A percentile compares a stretch with the other conserved stretches of the same genome.
Conservation (phyloP, 2,797 vertebrate species). For the Sparus aurata region DNA sequence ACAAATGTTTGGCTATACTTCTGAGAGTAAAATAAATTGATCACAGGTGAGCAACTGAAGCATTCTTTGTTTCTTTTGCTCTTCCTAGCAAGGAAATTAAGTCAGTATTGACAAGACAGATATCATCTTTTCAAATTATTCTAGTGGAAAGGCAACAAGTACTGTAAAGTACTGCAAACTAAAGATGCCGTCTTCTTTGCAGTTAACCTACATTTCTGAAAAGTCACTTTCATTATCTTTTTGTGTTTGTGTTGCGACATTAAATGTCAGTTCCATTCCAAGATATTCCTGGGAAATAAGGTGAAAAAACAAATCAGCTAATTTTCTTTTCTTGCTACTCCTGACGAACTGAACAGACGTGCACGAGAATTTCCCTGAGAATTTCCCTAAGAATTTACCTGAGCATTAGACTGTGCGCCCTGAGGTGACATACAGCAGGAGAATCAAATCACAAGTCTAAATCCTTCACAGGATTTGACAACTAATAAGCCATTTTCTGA, state of each 20-base stretch:
- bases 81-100: neutral
- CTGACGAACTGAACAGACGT: constrained; percentile 8
- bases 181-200: neutral
- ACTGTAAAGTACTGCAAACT: neutral
- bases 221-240: neutral
- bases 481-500: neutral
- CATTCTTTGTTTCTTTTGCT: neutral
- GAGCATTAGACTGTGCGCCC: neutral
- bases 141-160: neutral
- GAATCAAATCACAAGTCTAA: neutral
- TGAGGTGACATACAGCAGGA: neutral
- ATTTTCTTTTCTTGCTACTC: neutral
- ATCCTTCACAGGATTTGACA: neutral
- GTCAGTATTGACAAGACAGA: neutral
- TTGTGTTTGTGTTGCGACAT: constrained; percentile 8
- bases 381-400: neutral
- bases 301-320: constrained; percentile 3
- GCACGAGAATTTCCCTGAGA: neutral
- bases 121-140: neutral
- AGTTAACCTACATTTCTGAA: neutral
- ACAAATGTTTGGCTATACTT: neutral
- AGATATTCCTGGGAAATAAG: neutral
- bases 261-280: neutral
- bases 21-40: neutral
- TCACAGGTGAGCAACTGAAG: neutral